Base-by-base conservation (phyloP, 2,888 invertebrate genomes). In the Cephonodes hylas region DNA sequence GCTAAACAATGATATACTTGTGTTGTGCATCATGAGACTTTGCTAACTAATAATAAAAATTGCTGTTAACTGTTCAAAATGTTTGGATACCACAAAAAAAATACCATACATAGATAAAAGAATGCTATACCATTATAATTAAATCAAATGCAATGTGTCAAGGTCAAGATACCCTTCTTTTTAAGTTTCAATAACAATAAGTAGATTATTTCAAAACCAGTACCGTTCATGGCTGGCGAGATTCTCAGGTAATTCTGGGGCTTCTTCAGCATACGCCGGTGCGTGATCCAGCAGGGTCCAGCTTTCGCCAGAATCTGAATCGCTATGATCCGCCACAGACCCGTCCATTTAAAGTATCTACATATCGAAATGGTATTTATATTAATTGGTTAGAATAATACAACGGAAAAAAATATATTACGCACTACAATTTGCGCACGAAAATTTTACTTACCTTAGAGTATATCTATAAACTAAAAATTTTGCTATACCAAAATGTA, bases 291-390 rank as follows among this genome's bases (percentile, higher is more conserved):
- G 75, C 65, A 93, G 72, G 53, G 89, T 93, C 93, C 93, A 93
- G 77, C 92, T 93, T 64, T 93, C 93, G 46, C 91, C 91, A 27
- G 93, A 93, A 76, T 93, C 93, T n/a, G 93, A 93, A 76, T 93
- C 93, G 70, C 91, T 93, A 68, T 88, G 88, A 58, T 91, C 91
- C 53, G 81, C 63, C 64, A 70, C 72, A 63, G 81, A 75, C 65
- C 81, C 85, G 77, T 92, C 92, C 91, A 93, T 92, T 81, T 77
- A 69, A 23, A 46, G 22, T 59, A 48, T 23, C 59, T 59, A 48
- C 15, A 25, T 7, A 46, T 38, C 38, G 48, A 22, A 27, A 38
- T 38, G 23, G 23, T 4, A 34, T 31, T 46, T 59, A n/a, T 6
- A 8, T 46, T n/a, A 10, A 38, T 31, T 59, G 60, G 67, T 23